A percentile compares a stretch with the other conserved stretches of the same genome.
These are phyloP conservation scores for Melipona bicolor DNA, from an alignment of 2,888 invertebrate genomes.

Conservation along the genomic window DNA sequence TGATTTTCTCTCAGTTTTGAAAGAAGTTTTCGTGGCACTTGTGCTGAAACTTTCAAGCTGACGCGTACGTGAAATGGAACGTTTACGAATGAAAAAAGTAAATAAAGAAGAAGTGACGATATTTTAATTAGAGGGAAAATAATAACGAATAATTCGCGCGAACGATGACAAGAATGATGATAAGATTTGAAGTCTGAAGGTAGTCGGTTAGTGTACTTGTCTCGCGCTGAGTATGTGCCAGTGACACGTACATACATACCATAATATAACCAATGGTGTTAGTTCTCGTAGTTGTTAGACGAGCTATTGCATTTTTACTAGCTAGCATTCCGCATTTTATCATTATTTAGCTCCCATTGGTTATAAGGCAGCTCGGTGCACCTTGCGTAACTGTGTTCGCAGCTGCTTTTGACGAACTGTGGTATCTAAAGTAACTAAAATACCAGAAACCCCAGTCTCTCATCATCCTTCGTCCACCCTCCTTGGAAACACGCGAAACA, in stretches of 20 bases:
- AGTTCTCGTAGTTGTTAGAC: slow-evolving; percentile 83
- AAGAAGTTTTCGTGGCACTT: too few relatives aligned
- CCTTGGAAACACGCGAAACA: neutral
- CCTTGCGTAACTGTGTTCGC: slow-evolving; percentile 61
- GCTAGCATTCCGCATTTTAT: slow-evolving; percentile 83
- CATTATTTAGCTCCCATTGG: slow-evolving; percentile 80
- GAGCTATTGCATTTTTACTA: slow-evolving; percentile 83
- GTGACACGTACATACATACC: slow-evolving; percentile 74
- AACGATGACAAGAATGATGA: neutral
- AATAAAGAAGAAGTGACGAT: neutral
- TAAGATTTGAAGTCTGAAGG: neutral
- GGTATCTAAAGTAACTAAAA: slow-evolving; percentile 42
- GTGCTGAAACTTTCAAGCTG: too few relatives aligned
- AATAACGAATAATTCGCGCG: neutral
- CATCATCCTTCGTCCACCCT: neutral
- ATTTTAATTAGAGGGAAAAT: neutral
- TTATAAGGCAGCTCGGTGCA: slow-evolving; percentile 74
- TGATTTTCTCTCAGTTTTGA: too few relatives aligned
- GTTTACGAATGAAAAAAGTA: too few relatives aligned
- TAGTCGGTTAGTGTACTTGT: slow-evolving; percentile 60
- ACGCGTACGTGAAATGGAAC: neutral
- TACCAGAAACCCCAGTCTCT: neutral
- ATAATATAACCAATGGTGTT: slow-evolving; percentile 81
- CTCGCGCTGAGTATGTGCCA: slow-evolving; percentile 73
- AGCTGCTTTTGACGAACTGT: slow-evolving; percentile 55